Conservation (phyloP, 2,888 invertebrate genomes). For the Pandemis heparana region DNA sequence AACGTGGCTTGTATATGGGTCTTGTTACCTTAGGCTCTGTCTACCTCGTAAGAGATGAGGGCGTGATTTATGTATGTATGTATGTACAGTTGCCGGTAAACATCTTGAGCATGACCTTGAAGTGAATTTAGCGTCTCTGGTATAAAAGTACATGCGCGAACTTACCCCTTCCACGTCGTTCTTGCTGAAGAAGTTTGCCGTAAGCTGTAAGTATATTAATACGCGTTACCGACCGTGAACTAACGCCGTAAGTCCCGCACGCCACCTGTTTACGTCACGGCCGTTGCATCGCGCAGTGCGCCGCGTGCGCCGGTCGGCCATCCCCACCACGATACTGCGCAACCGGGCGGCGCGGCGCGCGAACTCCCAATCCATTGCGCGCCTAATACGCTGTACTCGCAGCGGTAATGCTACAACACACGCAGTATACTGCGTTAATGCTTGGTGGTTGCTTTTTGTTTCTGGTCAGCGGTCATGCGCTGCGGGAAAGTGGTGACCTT, state of each 20-base stretch:
- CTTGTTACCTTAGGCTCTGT: too few species aligned
- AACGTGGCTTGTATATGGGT: too few species aligned
- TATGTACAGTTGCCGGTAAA: too few species aligned
- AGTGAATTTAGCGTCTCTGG: too few species aligned
- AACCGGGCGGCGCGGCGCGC: neutral
- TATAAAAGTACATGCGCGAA: too few species aligned
- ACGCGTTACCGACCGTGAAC: neutral
- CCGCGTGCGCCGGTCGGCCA: neutral
- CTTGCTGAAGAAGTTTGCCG: too few species aligned
- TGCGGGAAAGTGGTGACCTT: conserved; percentile 57
- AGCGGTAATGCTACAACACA: neutral
- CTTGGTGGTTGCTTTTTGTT: neutral
- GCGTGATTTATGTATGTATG: too few species aligned
- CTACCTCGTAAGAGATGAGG: too few species aligned
- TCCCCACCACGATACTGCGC: neutral
- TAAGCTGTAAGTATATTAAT: too few species aligned
- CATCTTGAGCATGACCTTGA: too few species aligned
- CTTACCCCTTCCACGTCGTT: too few species aligned
- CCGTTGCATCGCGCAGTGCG: conserved; percentile 53
- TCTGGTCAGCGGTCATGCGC: neutral
- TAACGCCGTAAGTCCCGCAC: conserved; percentile 15
- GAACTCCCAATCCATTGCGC: neutral
- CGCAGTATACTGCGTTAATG: neutral
- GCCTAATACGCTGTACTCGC: neutral
- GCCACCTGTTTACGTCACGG: conserved; percentile 52